A percentile compares a stretch with the other conserved stretches of the same genome.
Conservation (phyloP, 2,888 invertebrate genomes). For the Cantharis flavilabris region DNA sequence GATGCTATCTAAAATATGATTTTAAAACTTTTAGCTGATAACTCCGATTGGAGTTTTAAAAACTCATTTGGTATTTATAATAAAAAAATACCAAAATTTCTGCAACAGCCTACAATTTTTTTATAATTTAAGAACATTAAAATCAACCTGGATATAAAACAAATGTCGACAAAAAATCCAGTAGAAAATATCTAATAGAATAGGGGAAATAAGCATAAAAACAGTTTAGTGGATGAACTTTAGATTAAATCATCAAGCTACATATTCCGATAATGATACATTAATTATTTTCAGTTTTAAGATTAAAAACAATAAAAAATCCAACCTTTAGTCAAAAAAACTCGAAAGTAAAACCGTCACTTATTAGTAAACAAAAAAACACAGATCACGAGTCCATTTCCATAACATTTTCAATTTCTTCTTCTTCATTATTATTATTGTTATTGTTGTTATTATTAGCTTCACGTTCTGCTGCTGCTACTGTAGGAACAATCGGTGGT, state of each 20-base stretch:
- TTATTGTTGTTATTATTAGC: conserved; percentile 52
- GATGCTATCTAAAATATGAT: too few species aligned
- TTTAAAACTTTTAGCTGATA: too few species aligned
- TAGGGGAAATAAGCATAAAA: not conserved
- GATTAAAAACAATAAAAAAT: not conserved
- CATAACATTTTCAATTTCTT: conserved; percentile 50
- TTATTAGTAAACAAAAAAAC: not conserved
- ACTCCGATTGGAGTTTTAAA: too few species aligned
- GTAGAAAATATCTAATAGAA: too few species aligned
- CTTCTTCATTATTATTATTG: conserved; percentile 50
- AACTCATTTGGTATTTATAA: too few species aligned
- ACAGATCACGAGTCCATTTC: conserved; percentile 31
- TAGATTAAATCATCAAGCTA: not conserved
- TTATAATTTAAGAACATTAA: too few species aligned
- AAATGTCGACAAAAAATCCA: too few species aligned
- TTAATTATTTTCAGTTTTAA: not conserved
- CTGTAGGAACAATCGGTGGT: conserved; percentile 58
- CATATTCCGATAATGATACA: not conserved
- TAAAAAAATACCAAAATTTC: too few species aligned
- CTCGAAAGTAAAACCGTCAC: not conserved
- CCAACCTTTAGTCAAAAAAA: not conserved
- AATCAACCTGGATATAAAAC: too few species aligned
- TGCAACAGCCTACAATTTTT: too few species aligned
- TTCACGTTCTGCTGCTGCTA: conserved; percentile 41
- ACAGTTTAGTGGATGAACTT: not conserved